Conservation (phyloP, 2,888 invertebrate species). For the Drosophila tripunctata region DNA sequence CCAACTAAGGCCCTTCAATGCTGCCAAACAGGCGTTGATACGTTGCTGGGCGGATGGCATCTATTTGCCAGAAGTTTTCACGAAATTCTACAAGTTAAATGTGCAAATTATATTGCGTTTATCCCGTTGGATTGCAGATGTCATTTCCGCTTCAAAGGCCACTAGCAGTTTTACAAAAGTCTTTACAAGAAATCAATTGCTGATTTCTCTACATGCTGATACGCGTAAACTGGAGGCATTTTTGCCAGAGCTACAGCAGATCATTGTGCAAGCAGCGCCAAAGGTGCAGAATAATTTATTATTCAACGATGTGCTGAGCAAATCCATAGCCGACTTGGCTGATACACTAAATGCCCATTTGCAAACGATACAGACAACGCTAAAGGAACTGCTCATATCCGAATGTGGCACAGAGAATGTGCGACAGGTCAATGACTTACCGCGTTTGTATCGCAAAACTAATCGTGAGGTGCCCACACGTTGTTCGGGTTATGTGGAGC, state of each 20-base stretch:
- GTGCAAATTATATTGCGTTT: constrained; percentile 93
- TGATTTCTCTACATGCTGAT: constrained; percentile 77
- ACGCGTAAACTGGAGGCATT: constrained; percentile 65
- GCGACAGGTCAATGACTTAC: constrained; percentile 95
- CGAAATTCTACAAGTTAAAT: constrained; percentile 95
- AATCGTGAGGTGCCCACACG: constrained; percentile 94
- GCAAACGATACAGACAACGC: constrained; percentile 86
- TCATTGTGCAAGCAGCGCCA: constrained; percentile 85
- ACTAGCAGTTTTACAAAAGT: constrained; percentile 43
- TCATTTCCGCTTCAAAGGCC: constrained; percentile 62
- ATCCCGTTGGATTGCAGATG: constrained; percentile 88
- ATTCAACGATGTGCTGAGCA: constrained; percentile 64
- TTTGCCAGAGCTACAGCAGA: constrained; percentile 86
- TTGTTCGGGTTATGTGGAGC: constrained; percentile 91
- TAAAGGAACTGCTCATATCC: constrained; percentile 90
- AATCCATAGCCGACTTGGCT: constrained; percentile 71
- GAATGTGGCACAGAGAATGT: constrained; percentile 89
- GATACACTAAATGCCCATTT: constrained; percentile 63
- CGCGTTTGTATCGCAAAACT: constrained; percentile 95
- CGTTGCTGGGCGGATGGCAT: constrained; percentile 92
- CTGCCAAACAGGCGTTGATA: constrained; percentile 85
- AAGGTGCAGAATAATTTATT: constrained; percentile 41
- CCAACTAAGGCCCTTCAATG: constrained; percentile 83
- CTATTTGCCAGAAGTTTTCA: constrained; percentile 90
- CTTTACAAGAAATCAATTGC: constrained; percentile 62